These are phyloP conservation scores for Etheostoma perlongum DNA, from an alignment of 2,797 vertebrate species.

Conservation along the genomic window DNA sequence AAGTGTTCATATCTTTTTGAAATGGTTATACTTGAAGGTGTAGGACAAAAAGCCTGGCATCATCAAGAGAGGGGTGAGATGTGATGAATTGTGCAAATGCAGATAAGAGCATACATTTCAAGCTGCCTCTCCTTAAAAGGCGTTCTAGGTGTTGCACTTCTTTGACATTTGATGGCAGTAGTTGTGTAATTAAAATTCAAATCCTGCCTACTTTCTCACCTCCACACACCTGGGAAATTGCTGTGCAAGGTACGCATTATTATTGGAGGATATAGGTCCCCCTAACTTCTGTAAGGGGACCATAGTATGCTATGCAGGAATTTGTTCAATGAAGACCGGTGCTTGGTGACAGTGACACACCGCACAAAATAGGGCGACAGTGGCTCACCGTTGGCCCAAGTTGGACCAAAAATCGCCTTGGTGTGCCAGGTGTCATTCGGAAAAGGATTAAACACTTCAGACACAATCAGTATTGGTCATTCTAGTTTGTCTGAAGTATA, in stretches of 20 bases:
- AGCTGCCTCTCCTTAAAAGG: neutral
- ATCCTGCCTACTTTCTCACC: neutral
- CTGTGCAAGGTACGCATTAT: neutral
- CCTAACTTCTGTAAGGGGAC: neutral
- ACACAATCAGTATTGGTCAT: neutral
- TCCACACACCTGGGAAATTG: neutral
- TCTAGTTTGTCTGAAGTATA: slow-evolving; percentile 8
- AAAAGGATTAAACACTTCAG: neutral
- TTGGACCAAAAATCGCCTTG: no score
- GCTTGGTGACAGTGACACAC: no score
- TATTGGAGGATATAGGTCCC: neutral
- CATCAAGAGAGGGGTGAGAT: no score
- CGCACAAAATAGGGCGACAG: no score
- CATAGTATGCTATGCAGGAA: no score
- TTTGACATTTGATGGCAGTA: neutral
- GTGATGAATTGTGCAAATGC: neutral
- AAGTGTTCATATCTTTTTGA: neutral
- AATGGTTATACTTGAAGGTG: neutral
- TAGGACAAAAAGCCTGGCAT: no score
- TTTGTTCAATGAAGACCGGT: no score
- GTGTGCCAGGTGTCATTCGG: neutral
- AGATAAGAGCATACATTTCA: neutral
- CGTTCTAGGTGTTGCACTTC: neutral
- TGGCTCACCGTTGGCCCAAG: no score
- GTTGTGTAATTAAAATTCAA: neutral